Evolutionary conservation across 2,113 vertebrate species (phyloP), one percentile per base, ranked within the genome.

Genomic region (Cavia aperea): DNA sequence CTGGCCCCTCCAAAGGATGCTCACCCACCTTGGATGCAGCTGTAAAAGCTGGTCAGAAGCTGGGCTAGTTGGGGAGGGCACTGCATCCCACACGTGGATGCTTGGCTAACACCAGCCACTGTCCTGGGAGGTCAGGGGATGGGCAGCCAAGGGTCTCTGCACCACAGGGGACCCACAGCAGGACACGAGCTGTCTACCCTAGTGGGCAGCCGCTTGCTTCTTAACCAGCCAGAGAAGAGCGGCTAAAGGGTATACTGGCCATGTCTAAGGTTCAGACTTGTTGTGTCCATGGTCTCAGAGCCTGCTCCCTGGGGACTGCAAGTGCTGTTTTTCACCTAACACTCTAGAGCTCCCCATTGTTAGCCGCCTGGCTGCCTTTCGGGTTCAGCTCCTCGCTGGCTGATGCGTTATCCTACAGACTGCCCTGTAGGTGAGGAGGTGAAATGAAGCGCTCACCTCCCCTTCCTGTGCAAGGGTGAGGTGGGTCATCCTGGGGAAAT

Each of bases 231-330:
- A 56, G 31, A 8, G 16, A 63, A 14, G 36, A 36, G 0, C 16
- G 58, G 87, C 33, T 39, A 10, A 1, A 11, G 49, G 14, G 4
- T 24, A 7, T 8, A 16, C 1, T 14, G 18, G n/a, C 15, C 5
- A 3, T 4, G 12, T 24, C 63, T 56, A 5, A 58, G 23, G 49
- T 29, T 21, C 82, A 2, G n/a, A 60, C 58, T n/a, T 23, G 7
- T 2, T 62, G 29, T 68, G 46, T 31, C 62, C 0, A 4, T 1
- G 66, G 75, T 70, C 24, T 0, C 1, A 18, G 9, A 18, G 19
- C 24, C 11, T 15, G 39, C 12, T 75, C 68, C 51, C 31, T 24
- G 62, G 33, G 4, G 24, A 43, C 33, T 70, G 13, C 26, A 19
- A 46, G 51, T 18, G 33, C 11, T 31, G 15, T 7, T 49, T 29